Evolutionary conservation across 2,888 invertebrate genomes (phyloP).

Genomic region (Heteromyza rotundicornis): DNA sequence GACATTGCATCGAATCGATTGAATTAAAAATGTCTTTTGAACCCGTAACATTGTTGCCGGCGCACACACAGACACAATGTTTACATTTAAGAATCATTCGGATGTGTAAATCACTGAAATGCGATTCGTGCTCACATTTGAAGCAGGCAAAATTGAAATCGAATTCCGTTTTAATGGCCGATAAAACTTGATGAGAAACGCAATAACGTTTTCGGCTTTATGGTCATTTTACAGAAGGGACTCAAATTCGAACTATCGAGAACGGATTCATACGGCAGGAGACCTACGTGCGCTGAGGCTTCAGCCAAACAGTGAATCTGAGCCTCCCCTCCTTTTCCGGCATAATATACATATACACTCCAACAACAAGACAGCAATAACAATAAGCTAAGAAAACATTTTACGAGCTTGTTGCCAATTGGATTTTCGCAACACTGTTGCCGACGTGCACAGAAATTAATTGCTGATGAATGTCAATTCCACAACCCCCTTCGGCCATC

Average conservation of each 20-base stretch:
- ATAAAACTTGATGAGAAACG: conserved; percentile 59
- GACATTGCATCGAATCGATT: too few relatives aligned
- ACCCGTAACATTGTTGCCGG: too few relatives aligned
- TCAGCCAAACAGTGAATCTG: background rate
- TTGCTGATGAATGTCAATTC: conserved; percentile 56
- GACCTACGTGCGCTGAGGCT: background rate
- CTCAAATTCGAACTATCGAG: background rate
- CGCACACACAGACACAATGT: too few relatives aligned
- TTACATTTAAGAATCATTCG: background rate
- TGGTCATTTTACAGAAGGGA: conserved; percentile 29
- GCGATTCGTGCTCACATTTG: conserved; percentile 62
- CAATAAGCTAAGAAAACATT: conserved; percentile 35
- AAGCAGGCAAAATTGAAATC: conserved; percentile 57
- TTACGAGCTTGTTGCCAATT: conserved; percentile 55
- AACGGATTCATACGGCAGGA: too few relatives aligned
- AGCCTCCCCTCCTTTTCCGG: background rate
- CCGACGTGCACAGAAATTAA: conserved; percentile 58
- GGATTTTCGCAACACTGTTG: conserved; percentile 55
- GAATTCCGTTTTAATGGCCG: conserved; percentile 57
- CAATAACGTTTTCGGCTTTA: conserved; percentile 40
- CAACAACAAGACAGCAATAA: conserved; percentile 22
- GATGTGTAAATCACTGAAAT: conserved; percentile 22
- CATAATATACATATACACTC: conserved; percentile 52
- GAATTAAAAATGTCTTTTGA: too few relatives aligned
- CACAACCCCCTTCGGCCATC: conserved; percentile 7